These are phyloP conservation scores for Cebidichthys violaceus DNA, from an alignment of 2,113 vertebrate species.

Conservation along the genomic window DNA sequence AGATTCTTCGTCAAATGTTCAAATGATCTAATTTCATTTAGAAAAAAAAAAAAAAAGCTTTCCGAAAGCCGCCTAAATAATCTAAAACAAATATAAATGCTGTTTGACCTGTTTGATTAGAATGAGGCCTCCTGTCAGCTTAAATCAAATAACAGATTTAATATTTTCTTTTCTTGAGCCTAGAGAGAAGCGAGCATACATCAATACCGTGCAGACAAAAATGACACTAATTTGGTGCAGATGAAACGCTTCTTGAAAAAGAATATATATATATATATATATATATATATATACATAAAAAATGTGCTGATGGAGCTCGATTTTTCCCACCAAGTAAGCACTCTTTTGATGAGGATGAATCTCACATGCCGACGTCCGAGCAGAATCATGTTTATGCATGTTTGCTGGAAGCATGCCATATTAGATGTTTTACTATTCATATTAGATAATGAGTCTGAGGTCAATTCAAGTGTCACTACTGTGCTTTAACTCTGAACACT, in stretches of 20 bases:
- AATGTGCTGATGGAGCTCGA: conserved; percentile 27
- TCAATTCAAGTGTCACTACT: conserved; percentile 38
- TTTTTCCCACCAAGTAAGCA: conserved; percentile 31
- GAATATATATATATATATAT: neutral
- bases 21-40: neutral
- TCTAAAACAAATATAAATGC: neutral
- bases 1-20: neutral
- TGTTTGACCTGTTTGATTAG: neutral
- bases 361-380: neutral
- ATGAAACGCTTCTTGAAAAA: conserved; percentile 19
- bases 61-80: neutral
- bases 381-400: conserved; percentile 52
- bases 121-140: neutral
- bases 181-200: neutral
- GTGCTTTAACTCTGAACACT: conserved; percentile 21
- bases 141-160: neutral
- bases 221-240: conserved; percentile 24
- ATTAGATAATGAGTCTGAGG: conserved; percentile 35
- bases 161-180: neutral
- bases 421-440: conserved; percentile 28
- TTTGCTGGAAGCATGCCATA: conserved; percentile 43
- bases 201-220: neutral
- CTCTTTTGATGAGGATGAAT: conserved; percentile 40
- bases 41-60: neutral
- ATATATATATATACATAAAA: conserved; percentile 4